These are phyloP conservation scores for Diaphora mendica DNA, from an alignment of 2,888 invertebrate genomes.

Conservation along the genomic window DNA sequence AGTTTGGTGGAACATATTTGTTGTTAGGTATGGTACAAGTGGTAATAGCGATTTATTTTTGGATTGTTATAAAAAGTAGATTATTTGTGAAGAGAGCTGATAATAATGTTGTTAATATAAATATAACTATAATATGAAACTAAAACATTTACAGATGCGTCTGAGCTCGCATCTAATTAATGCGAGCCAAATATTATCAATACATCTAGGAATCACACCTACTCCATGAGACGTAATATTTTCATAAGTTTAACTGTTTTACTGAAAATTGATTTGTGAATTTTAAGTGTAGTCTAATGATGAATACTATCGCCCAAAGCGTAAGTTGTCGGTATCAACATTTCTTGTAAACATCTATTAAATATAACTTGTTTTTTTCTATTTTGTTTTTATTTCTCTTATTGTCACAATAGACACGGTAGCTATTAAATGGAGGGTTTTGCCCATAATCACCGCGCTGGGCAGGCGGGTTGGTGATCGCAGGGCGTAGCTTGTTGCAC, in stretches of 20 bases:
- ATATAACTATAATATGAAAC: constrained; percentile 51
- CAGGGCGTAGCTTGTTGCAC: no score
- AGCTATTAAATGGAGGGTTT: no score
- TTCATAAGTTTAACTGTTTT: background rate
- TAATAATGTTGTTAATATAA: constrained; percentile 54
- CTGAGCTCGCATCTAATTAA: background rate
- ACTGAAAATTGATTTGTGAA: background rate
- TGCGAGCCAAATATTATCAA: background rate
- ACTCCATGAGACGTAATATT: background rate
- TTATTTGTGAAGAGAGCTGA: constrained; percentile 42
- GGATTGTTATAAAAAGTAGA: constrained; percentile 57
- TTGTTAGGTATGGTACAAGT: constrained; percentile 37
- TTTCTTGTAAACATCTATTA: no score
- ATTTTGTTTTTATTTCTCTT: background rate
- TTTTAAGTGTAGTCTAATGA: background rate
- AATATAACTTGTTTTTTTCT: background rate
- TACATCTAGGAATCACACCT: background rate
- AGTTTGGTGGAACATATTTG: constrained; percentile 47
- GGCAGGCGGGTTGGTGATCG: no score
- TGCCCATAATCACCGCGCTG: no score
- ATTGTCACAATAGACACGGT: background rate
- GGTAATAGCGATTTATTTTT: constrained; percentile 53
- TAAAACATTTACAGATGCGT: background rate
- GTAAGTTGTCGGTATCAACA: no score
- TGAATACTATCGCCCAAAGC: no score